Evolutionary conservation across 2,888 invertebrate genomes (phyloP), one percentile per base, ranked within the genome.

Genomic region (Portevinia maculata): DNA sequence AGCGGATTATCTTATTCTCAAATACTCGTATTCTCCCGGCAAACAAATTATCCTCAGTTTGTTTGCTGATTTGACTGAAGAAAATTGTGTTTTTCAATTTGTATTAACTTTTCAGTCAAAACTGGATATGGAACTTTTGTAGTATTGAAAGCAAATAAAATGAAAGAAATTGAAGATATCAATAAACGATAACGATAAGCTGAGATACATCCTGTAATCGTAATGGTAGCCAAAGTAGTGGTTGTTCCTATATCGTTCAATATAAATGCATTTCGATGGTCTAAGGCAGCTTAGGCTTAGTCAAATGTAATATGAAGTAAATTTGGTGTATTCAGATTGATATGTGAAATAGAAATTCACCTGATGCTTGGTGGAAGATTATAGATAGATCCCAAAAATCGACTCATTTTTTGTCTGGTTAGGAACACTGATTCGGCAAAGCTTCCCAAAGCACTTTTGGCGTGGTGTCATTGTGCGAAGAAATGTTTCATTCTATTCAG

Each of bases 1-100:
- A 74, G 78, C 59, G 78, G 85, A 85, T 85, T 85, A 85, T 79
- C 81, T 79, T 57, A 69, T 85, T 70, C 46, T 37, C 48, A 65
- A 84, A 84, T 65, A 70, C 65, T 74, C 60, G 78, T 39, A 59
- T 65, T 24, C 32, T 11, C 13, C 17, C 37, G 13, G 32, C 11
- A 28, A 15, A 44, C 28, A 30, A 39, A 60, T n/a, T n/a, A 48
- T 32, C 50, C 28, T 28, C 37, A 62, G 57, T 70, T 75, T 64
- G 44, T 69, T 55, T 67, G 48, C 46, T 17, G 34, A 78, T 57
- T 71, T 76, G 34, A 17, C 59, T 62, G 21, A 53, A 21, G 9
- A 46, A 21, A 8, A 9, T 8, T 41, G 9, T 65, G 37, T 73
- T 67, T 57, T 73, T 79, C 75, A 75, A 79, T 79, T 79, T 75